Conservation (phyloP, 1,140 invertebrate species). For the Macrosteles quadrilineatus region DNA sequence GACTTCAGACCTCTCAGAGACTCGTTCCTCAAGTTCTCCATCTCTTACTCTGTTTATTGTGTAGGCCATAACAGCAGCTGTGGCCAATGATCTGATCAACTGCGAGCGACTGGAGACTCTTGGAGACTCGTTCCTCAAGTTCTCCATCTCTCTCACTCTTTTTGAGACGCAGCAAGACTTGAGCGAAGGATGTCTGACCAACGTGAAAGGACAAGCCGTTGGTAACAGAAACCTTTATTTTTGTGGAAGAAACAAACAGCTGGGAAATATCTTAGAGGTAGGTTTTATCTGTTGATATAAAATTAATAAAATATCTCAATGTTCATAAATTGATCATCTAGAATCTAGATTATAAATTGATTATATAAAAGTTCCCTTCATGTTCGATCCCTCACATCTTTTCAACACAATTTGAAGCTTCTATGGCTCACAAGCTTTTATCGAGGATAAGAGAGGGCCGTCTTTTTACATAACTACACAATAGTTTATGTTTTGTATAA, state of each 20-base stretch:
- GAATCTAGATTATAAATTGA: too few species aligned
- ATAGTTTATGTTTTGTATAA: too few species aligned
- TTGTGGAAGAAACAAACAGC: constrained; percentile 55
- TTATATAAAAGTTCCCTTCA: too few species aligned
- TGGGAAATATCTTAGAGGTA: constrained; percentile 54
- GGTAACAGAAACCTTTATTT: constrained; percentile 81
- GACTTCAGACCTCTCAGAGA: constrained; percentile 86
- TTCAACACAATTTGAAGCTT: too few species aligned
- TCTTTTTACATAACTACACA: too few species aligned
- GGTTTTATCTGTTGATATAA: constrained; percentile 9
- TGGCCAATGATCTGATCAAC: constrained; percentile 75
- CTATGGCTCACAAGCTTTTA: too few species aligned
- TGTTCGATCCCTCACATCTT: too few species aligned
- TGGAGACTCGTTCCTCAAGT: constrained; percentile 89
- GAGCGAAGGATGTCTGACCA: constrained; percentile 76
- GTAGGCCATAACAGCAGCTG: constrained; percentile 69
- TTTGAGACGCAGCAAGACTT: constrained; percentile 66
- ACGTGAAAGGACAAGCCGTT: constrained; percentile 72
- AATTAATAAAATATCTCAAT: background rate
- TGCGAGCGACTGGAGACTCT: constrained; percentile 83
- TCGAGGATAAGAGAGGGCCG: too few species aligned
- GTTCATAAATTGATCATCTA: too few species aligned
- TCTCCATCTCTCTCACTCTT: constrained; percentile 70
- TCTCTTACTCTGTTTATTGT: constrained; percentile 71
- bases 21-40: constrained; percentile 82